Evolutionary conservation across 2,888 invertebrate species (phyloP).

Genomic region (Lomographa bimaculata): DNA sequence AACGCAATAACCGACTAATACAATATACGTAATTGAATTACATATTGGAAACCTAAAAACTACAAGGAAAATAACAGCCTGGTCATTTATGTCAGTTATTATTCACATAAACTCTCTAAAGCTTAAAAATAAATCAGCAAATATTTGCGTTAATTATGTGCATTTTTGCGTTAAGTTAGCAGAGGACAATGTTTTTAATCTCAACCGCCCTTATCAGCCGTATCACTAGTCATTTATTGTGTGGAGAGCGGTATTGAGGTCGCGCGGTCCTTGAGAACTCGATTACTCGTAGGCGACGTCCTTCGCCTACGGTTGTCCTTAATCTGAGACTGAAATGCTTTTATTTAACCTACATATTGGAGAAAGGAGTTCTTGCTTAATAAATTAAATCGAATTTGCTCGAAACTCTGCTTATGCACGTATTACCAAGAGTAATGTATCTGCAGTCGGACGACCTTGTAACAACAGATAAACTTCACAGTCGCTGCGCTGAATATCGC

Average conservation of each 20-base stretch:
- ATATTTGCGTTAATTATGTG: no score
- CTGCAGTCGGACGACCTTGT: conserved; percentile 10
- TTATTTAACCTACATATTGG: conserved; percentile 32
- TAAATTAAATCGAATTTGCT: conserved; percentile 2
- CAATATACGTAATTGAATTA: no score
- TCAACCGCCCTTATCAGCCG: conserved; percentile 7
- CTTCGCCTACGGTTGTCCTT: conserved; percentile 48
- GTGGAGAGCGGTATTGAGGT: conserved; percentile 28
- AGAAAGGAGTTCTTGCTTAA: conserved; percentile 30
- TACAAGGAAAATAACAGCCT: no score
- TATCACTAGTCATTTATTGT: conserved; percentile 6
- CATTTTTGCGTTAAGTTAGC: no score
- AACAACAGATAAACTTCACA: conserved; percentile 2
- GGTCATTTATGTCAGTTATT: no score
- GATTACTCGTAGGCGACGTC: conserved; percentile 31
- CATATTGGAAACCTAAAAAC: no score
- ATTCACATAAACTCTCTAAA: no score
- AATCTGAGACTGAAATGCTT: conserved; percentile 23
- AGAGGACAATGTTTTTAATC: no score
- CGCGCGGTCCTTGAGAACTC: conserved; percentile 37
- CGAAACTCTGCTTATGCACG: conserved; percentile 1
- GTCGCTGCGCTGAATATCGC: conserved; percentile 4
- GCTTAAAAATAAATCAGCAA: no score
- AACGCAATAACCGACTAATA: no score
- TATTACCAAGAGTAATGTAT: no score